Conservation (phyloP, 2,797 vertebrate genomes). For the Chaetodon trifasciatus region DNA sequence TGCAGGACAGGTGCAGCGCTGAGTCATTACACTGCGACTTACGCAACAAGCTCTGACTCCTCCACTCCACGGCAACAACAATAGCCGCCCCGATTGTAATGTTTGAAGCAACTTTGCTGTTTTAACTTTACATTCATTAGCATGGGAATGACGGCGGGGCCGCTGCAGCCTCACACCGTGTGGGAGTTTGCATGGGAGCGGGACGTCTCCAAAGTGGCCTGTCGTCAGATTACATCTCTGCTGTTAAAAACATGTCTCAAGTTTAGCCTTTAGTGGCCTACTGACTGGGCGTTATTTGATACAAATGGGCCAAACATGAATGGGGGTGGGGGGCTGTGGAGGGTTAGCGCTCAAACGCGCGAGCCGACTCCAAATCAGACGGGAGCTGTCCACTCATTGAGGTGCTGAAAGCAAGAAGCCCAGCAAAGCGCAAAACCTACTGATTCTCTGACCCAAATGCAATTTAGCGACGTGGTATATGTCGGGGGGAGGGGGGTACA, state of each 20-base stretch:
- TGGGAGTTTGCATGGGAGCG: conserved; percentile 7
- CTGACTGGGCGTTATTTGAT: conserved; percentile 58
- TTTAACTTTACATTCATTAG: conserved; percentile 40
- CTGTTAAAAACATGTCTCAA: conserved; percentile 40
- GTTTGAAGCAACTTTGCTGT: conserved; percentile 53
- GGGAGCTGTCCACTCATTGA: conserved; percentile 70
- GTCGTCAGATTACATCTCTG: conserved; percentile 41
- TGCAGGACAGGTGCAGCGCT: conserved; percentile 86
- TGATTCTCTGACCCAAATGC: conserved; percentile 24
- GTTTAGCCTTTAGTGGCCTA: conserved; percentile 40
- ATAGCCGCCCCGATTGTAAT: conserved; percentile 21
- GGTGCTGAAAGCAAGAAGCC: conserved; percentile 72
- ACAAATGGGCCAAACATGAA: conserved; percentile 62
- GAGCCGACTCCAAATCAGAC: conserved; percentile 42
- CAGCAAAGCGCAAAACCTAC: conserved; percentile 12
- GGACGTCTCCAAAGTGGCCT: conserved; percentile 42
- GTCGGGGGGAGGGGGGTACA: background rate
- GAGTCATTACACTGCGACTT: conserved; percentile 87
- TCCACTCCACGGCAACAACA: conserved; percentile 54
- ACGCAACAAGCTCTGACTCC: conserved; percentile 81
- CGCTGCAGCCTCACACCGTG: background rate
- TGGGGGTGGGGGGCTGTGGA: background rate
- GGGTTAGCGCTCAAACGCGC: conserved; percentile 21
- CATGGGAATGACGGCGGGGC: conserved; percentile 5
- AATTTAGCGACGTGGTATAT: conserved; percentile 23